A percentile compares a stretch with the other conserved stretches of the same genome.
These are phyloP conservation scores for Hoplostethus atlanticus DNA, from an alignment of 2,797 vertebrate species.

Conservation along the genomic window DNA sequence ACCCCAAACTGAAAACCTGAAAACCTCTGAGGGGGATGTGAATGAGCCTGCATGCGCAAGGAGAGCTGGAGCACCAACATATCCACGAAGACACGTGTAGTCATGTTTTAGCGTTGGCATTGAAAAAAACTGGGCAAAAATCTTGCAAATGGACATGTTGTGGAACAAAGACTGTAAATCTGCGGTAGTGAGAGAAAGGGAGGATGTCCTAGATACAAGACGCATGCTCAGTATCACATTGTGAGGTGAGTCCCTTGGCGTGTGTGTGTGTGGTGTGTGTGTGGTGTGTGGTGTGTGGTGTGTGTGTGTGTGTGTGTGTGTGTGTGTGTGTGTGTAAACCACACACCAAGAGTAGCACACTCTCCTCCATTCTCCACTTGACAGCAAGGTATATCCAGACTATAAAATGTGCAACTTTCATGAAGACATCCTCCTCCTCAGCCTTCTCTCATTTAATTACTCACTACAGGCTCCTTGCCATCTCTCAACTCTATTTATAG, in stretches of 20 bases:
- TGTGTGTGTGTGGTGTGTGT: neutral
- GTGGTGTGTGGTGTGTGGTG: too few relatives aligned
- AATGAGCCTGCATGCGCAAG: neutral
- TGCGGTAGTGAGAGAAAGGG: neutral
- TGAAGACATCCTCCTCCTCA: neutral
- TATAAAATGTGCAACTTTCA: neutral
- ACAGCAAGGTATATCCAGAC: too few relatives aligned
- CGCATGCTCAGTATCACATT: neutral
- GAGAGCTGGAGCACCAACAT: neutral
- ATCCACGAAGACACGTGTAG: neutral
- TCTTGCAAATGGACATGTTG: neutral
- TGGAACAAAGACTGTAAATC: neutral
- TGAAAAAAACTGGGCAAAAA: neutral
- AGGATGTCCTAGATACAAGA: constrained; percentile 17
- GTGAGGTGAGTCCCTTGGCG: neutral
- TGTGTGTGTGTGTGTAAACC: too few relatives aligned
- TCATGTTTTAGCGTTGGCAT: neutral
- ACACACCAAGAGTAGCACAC: neutral
- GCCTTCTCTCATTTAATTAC: neutral
- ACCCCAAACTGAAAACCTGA: neutral
- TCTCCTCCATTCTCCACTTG: neutral
- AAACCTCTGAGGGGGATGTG: neutral
- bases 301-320: too few relatives aligned
- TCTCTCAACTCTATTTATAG: too few relatives aligned
- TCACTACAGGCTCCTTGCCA: neutral